Base-by-base conservation (phyloP, 2,888 invertebrate genomes). In the Poecilus cupreus region DNA sequence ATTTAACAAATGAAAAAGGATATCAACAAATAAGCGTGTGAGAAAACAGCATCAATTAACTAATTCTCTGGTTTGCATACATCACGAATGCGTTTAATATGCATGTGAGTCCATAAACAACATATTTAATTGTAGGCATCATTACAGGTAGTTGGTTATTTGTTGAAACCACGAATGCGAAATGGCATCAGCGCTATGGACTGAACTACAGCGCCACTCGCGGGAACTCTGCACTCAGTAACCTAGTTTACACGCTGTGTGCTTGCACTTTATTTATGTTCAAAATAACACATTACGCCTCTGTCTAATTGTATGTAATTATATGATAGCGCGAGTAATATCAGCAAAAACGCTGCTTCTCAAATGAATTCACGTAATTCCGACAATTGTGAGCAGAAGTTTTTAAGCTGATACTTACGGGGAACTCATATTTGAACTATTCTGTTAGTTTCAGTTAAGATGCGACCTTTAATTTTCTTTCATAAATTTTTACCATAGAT, bases 241-340 rank as follows among this genome's bases (percentile, higher is more conserved):
- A 75, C 75, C 75, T 51, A 75, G 75, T 75, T 75, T 75, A 75
- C 75, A 75, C 75, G 75, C 49, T 68, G 51, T 10, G 37, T 11
- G 64, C 51, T 16, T 32, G 26, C 75, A 75, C 51, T 75, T 51
- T 75, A 49, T 51, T 74, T 74, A 75, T 32, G 18, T 49, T 20
- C 74, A 75, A 51, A 75, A 75, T 75, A 32, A 75, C 49, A 75
- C 26, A 24, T 49, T 49, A 68, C 64, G 64, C 64, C 64, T 68
- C 64, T 68, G 64, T 68, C 64, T 68, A 68, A 68, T 68, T 68
- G 37, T 68, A 18, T n/a, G n/a, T 68, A 37, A 68, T 68, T 68
- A 68, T 68, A 68, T 68, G 64, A 68, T 68, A 68, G 37, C 10
- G 18, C 16, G 51, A 51, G 11, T n/a, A 18, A 8, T 18, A 51